Evolutionary conservation across 1,140 invertebrate genomes (phyloP).

Genomic region (Catajapyx aquilonaris): DNA sequence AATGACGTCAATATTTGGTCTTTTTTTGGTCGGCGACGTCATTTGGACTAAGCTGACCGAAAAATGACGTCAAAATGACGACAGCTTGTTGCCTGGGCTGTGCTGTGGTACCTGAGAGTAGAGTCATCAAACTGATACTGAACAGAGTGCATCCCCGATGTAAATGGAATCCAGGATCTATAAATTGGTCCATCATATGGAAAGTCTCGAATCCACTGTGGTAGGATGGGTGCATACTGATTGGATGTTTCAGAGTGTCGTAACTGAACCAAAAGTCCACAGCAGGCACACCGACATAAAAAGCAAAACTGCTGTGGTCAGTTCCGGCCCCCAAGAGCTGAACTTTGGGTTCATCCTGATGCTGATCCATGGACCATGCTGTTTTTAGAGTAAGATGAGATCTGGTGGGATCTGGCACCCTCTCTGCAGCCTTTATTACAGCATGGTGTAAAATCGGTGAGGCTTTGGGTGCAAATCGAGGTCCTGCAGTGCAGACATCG

Average conservation of each 20-base stretch:
- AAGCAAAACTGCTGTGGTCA: slow-evolving; percentile 14
- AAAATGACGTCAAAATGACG: too few relatives aligned
- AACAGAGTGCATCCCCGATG: slow-evolving; percentile 4
- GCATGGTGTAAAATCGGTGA: slow-evolving; percentile 3
- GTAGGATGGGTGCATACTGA: slow-evolving; percentile 15
- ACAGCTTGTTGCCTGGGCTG: too few relatives aligned
- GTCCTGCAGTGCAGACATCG: slow-evolving; percentile 10
- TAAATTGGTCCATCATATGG: slow-evolving; percentile 14
- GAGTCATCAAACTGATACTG: neutral
- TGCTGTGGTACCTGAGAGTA: neutral
- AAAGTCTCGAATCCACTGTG: slow-evolving; percentile 19
- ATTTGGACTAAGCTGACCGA: too few relatives aligned
- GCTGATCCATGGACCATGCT: neutral
- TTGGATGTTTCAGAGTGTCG: slow-evolving; percentile 8
- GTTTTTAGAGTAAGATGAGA: neutral
- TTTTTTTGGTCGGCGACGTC: too few relatives aligned
- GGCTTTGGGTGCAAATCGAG: slow-evolving; percentile 10
- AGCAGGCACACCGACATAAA: slow-evolving; percentile 15
- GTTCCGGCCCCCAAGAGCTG: slow-evolving; percentile 13
- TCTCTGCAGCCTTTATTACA: neutral
- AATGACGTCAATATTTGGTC: too few relatives aligned
- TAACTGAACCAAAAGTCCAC: slow-evolving; percentile 14
- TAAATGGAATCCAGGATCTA: slow-evolving; percentile 15
- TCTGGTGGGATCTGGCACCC: neutral
- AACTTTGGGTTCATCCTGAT: neutral